Conservation (phyloP, 2,888 invertebrate species). For the Adineta ricciae region DNA sequence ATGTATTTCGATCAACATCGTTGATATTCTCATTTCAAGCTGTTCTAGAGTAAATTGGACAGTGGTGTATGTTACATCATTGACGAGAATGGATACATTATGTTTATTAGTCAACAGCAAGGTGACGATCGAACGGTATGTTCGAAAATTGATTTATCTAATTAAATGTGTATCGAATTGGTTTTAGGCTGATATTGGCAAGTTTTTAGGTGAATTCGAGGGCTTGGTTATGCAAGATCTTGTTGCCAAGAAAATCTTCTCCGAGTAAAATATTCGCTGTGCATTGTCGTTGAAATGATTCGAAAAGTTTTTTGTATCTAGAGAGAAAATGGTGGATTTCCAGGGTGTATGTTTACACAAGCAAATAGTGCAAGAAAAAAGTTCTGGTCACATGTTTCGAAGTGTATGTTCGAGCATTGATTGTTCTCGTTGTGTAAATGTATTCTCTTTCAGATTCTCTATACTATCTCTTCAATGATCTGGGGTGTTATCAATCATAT, state of each 20-base stretch:
- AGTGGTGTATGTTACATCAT: conserved; percentile 1
- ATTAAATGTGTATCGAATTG: not conserved
- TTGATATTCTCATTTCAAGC: not conserved
- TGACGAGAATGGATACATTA: conserved; percentile 19
- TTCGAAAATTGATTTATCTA: no score
- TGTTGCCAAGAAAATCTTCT: not conserved
- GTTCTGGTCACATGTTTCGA: not conserved
- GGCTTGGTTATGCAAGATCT: not conserved
- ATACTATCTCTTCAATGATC: not conserved
- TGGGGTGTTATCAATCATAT: not conserved
- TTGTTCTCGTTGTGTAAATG: not conserved
- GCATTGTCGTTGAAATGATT: no score
- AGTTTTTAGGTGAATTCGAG: not conserved
- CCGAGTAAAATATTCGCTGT: not conserved
- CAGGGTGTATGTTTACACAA: conserved; percentile 2
- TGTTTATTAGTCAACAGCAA: not conserved
- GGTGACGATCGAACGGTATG: not conserved
- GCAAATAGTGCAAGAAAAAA: not conserved
- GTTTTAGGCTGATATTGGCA: conserved; percentile 10
- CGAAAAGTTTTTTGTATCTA: not conserved
- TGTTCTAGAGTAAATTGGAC: not conserved
- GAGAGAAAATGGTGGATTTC: conserved; percentile 17
- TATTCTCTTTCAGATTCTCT: not conserved
- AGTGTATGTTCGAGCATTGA: not conserved
- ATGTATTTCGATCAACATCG: not conserved